A percentile compares a stretch with the other conserved stretches of the same genome.
phyloP scores from a whole-genome alignment of 1,140 invertebrate species.

The Calephelis virginiensis region DNA sequence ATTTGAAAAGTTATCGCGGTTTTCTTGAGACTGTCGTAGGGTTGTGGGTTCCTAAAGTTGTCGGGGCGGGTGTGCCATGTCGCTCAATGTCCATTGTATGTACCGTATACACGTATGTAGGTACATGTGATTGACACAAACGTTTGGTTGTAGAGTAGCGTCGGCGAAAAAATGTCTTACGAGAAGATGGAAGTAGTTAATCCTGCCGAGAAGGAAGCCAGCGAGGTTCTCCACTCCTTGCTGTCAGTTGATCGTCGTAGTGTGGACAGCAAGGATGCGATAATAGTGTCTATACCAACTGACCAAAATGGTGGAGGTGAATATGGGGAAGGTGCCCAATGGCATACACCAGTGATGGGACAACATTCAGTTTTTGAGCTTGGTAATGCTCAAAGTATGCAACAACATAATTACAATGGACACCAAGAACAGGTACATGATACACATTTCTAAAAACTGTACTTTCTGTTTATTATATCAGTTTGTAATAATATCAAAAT shows the following conservation, averaged over 20 bases:
- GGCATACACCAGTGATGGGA: constrained; percentile 80
- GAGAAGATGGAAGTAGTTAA: constrained; percentile 77
- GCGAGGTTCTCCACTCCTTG: constrained; percentile 82
- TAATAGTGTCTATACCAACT: constrained; percentile 71
- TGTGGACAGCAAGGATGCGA: constrained; percentile 78
- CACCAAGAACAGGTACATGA: constrained; percentile 67
- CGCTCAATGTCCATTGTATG: constrained; percentile 60
- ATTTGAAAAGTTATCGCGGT: constrained; percentile 77
- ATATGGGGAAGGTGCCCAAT: constrained; percentile 78
- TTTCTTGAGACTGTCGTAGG: constrained; percentile 57
- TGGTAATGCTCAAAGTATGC: constrained; percentile 59
- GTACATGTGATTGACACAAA: constrained; percentile 73
- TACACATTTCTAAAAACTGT: too few species aligned
- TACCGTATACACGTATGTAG: constrained; percentile 74
- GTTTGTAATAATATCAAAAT: too few species aligned
- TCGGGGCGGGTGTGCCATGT: constrained; percentile 62
- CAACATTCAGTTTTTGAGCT: constrained; percentile 76
- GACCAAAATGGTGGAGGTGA: constrained; percentile 70
- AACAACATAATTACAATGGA: constrained; percentile 68
- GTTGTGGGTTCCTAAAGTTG: constrained; percentile 49
- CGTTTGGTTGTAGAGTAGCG: constrained; percentile 71
- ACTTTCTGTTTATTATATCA: neutral
- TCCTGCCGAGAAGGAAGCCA: constrained; percentile 82
- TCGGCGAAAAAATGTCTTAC: constrained; percentile 68
- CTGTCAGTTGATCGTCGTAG: constrained; percentile 80